Evolutionary conservation across 2,113 vertebrate genomes (phyloP).

Genomic region (Formicarius rufipectus): DNA sequence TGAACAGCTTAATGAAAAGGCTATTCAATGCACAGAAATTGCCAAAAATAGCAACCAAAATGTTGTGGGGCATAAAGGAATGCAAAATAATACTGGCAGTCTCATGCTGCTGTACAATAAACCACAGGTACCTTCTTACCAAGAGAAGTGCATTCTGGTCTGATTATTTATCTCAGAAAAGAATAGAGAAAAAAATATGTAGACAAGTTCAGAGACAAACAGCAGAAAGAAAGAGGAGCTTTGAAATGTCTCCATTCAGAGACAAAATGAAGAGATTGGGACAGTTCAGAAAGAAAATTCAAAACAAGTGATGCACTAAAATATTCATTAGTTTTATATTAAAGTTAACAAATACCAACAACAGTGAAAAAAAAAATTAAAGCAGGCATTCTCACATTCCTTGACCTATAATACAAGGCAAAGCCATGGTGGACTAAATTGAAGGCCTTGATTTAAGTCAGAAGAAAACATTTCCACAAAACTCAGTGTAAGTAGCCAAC

Average conservation of each 20-base stretch:
- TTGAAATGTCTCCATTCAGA: background rate
- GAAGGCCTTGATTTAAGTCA: background rate
- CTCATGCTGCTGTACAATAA: constrained; percentile 38
- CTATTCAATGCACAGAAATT: constrained; percentile 18
- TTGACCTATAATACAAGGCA: background rate
- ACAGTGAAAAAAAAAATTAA: background rate
- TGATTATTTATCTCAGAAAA: constrained; percentile 55
- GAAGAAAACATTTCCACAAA: background rate
- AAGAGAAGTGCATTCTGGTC: constrained; percentile 37
- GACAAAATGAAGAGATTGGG: background rate
- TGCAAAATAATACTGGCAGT: constrained; percentile 41
- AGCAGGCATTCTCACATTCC: background rate
- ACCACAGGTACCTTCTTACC: constrained; percentile 31
- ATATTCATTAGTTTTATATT: background rate
- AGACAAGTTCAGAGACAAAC: constrained; percentile 23
- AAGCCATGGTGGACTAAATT: background rate
- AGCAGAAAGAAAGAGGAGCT: background rate
- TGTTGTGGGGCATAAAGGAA: constrained; percentile 33
- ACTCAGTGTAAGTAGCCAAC: background rate
- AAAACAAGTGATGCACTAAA: background rate
- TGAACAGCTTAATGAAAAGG: constrained; percentile 37
- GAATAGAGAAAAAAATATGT: constrained; percentile 35
- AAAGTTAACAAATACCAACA: background rate
- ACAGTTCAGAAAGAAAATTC: constrained; percentile 7
- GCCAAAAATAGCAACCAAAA: constrained; percentile 37